Percentiles rank a stretch among this genome's conserved stretches.
These are phyloP conservation scores for Gallinago jamesoni DNA, from an alignment of 2,113 vertebrate genomes.

Conservation along the genomic window DNA sequence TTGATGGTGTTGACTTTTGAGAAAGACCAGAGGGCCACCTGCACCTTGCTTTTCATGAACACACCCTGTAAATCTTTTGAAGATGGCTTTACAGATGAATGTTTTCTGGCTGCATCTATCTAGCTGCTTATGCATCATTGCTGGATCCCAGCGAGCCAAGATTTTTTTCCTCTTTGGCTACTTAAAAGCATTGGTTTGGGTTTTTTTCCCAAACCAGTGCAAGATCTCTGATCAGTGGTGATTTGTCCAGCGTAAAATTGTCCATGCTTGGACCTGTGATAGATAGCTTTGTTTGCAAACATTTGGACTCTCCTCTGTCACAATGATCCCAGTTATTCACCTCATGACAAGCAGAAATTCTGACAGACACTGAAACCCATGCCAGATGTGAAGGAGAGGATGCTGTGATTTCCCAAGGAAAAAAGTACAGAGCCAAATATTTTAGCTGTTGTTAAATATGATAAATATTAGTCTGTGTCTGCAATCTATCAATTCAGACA, in stretches of 20 bases:
- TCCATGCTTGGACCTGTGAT: not conserved
- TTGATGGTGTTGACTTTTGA: conserved; percentile 20
- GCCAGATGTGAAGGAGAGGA: not conserved
- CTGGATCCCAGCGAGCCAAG: conserved; percentile 5
- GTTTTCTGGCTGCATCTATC: not conserved
- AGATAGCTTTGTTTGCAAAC: not conserved
- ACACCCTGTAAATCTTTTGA: not conserved
- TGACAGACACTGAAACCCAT: not conserved
- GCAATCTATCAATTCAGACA: not conserved
- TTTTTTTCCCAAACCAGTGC: not conserved
- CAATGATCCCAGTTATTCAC: not conserved
- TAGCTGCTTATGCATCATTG: not conserved
- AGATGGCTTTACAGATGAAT: not conserved
- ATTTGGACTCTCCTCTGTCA: not conserved
- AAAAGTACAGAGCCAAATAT: not conserved
- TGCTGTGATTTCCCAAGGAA: not conserved
- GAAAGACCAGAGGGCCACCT: conserved; percentile 3
- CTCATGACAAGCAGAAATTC: not conserved
- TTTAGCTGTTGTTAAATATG: not conserved
- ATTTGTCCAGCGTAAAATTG: not conserved
- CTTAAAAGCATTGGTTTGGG: not conserved
- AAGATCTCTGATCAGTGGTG: not conserved
- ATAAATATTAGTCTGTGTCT: not conserved
- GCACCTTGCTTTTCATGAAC: conserved; percentile 25
- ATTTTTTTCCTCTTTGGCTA: conserved; percentile 5